phyloP scores from a whole-genome alignment of 2,888 invertebrate genomes.

The Leptinotarsa peninsularis region DNA sequence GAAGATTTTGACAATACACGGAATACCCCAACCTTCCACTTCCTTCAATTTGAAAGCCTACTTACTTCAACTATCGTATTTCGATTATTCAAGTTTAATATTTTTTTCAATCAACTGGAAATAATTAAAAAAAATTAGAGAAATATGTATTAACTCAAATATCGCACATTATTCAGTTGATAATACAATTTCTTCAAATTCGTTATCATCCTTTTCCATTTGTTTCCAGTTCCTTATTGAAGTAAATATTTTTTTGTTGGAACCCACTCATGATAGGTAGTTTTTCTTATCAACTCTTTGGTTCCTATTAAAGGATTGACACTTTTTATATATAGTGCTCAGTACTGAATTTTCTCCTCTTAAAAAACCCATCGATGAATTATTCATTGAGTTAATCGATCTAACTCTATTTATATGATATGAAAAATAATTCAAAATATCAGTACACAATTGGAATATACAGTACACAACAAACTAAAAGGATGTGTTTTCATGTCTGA shows the following conservation, averaged over 20 bases:
- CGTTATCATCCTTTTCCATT: background rate
- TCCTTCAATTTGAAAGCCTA: background rate
- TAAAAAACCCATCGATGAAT: too few relatives aligned
- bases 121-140: background rate
- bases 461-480: too few relatives aligned
- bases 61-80: background rate
- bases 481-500: too few relatives aligned
- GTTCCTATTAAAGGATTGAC: background rate
- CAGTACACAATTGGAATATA: too few relatives aligned
- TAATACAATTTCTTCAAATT: slow-evolving; percentile 5
- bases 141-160: slow-evolving; percentile 7
- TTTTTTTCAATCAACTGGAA: background rate
- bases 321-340: slow-evolving; percentile 17
- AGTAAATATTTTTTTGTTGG: background rate
- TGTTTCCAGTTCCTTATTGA: slow-evolving; percentile 11
- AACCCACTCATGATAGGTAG: background rate
- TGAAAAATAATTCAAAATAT: too few relatives aligned
- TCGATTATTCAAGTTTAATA: background rate
- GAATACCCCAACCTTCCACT: background rate
- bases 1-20: background rate
- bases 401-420: too few relatives aligned
- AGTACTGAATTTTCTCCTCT: too few relatives aligned
- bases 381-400: too few relatives aligned
- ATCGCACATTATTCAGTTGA: slow-evolving; percentile 8
- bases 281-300: slow-evolving; percentile 4